Percentiles rank a stretch among this genome's conserved stretches.
phyloP scores from a whole-genome alignment of 1,140 invertebrate genomes.

The Eupristina koningsbergeri region DNA sequence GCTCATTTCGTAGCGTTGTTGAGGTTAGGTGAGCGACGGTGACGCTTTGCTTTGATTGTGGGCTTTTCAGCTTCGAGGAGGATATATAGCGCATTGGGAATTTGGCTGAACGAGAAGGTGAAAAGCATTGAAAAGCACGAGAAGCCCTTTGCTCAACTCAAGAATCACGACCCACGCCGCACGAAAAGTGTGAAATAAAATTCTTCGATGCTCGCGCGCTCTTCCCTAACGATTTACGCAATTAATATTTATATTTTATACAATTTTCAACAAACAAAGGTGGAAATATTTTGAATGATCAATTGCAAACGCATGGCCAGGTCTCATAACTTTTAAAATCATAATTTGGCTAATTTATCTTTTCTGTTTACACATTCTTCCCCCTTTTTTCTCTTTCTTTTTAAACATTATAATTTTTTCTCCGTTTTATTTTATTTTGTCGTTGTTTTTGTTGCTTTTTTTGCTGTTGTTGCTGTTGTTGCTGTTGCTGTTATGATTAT shows the following conservation, averaged over 20 bases:
- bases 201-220: neutral
- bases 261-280: too few species aligned
- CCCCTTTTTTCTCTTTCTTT: too few species aligned
- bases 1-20: neutral
- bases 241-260: neutral
- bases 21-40: slow-evolving; percentile 43
- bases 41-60: slow-evolving; percentile 28
- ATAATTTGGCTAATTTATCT: neutral
- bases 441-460: too few species aligned
- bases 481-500: too few species aligned
- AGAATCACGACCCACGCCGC: neutral
- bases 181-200: neutral
- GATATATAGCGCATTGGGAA: neutral
- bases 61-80: neutral
- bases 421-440: too few species aligned
- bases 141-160: neutral
- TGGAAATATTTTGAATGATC: too few species aligned
- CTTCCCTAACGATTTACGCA: neutral
- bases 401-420: too few species aligned
- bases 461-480: too few species aligned
- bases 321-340: neutral
- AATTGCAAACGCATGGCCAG: too few species aligned
- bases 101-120: neutral
- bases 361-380: too few species aligned
- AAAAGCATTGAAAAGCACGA: neutral